These are phyloP conservation scores for Drosophila bipectinata DNA, from an alignment of 1,140 invertebrate species.

Conservation along the genomic window DNA sequence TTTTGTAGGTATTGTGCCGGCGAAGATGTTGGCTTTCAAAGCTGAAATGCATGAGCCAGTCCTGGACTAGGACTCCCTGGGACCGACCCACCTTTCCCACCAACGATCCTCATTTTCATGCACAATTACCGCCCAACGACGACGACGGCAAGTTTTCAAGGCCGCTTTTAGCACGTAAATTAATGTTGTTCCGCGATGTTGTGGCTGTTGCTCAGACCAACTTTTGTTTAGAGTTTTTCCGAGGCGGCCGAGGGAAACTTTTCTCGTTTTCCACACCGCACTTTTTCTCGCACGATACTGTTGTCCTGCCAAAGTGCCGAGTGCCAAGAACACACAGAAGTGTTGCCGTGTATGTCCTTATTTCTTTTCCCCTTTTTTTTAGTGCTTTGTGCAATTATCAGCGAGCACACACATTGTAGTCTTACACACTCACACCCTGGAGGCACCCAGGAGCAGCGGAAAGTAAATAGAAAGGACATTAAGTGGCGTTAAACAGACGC, in stretches of 20 bases:
- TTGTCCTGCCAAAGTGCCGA: constrained; percentile 9
- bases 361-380: background rate
- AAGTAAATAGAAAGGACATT: constrained; percentile 80
- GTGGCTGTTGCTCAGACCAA: constrained; percentile 35
- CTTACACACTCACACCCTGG: background rate
- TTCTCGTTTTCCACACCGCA: constrained; percentile 34
- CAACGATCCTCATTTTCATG: constrained; percentile 40
- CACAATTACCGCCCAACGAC: constrained; percentile 42
- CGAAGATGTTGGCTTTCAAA: constrained; percentile 23
- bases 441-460: constrained; percentile 8
- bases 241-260: constrained; percentile 23
- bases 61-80: constrained; percentile 6
- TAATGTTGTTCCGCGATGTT: constrained; percentile 58
- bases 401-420: constrained; percentile 10
- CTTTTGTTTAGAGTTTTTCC: constrained; percentile 49
- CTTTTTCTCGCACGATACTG: constrained; percentile 16
- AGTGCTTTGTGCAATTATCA: constrained; percentile 41
- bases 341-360: constrained; percentile 25
- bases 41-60: background rate
- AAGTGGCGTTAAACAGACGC: constrained; percentile 75
- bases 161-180: constrained; percentile 61
- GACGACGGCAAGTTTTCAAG: constrained; percentile 48
- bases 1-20: background rate
- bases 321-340: constrained; percentile 50
- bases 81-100: too few relatives aligned